Evolutionary conservation across 2,113 vertebrate genomes (phyloP), one percentile per base, ranked within the genome.

Genomic region (Siniperca chuatsi): DNA sequence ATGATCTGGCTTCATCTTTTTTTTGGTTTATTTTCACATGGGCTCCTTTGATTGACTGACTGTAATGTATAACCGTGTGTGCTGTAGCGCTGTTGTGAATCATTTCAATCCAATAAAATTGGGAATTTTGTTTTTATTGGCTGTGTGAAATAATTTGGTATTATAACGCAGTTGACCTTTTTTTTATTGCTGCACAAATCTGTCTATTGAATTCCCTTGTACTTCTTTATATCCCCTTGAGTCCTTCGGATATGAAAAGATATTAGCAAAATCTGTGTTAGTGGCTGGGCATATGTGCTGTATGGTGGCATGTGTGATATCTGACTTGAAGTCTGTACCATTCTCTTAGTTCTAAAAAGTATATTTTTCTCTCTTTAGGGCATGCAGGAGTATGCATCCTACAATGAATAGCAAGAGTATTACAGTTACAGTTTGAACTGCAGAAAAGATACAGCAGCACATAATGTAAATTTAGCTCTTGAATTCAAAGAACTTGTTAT

Each of bases 111-210:
- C 74, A 69, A 68, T 84, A 90, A 78, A 77, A 70, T 2, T 37
- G 55, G 42, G 55, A 71, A 25, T 62, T 70, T 89, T 74, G 57
- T 88, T 88, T 88, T 89, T 79, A 86, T 40, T 78, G 67, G 78
- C 48, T 8, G 25, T 62, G 52, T 80, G 71, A 82, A 89, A 81
- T 83, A 66, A 86, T 81, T 86, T 82, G 40, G 33, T 79, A 46
- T 80, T 48, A 82, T 77, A 81, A 67, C 25, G 60, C 76, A 66
- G 74, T 81, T 93, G 87, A 93, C 91, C 88, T 91, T 90, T 85
- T 79, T 83, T 92, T 88, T 79, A 85, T 86, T 86, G 79, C 84
- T 40, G 76, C 74, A 88, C 83, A 82, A 78, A 88, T 84, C 76
- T 64, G 64, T 84, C 65, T 25, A 68, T 83, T 84, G 66, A 29